Conservation (phyloP, 1,140 invertebrate genomes). For the Sminthurinus signatus region DNA sequence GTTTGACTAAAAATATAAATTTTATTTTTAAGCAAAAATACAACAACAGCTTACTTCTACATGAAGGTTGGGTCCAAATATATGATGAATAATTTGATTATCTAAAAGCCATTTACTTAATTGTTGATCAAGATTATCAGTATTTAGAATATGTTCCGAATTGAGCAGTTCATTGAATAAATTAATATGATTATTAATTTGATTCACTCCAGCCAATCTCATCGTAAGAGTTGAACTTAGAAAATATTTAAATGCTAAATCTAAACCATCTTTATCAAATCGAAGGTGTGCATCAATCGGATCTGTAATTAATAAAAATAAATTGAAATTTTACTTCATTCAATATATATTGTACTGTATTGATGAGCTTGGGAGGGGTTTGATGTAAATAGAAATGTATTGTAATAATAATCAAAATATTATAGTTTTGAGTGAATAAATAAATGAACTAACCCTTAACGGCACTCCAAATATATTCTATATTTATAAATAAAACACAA, state of each 20-base stretch:
- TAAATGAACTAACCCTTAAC: no score
- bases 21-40: no score
- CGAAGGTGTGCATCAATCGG: conserved; percentile 75
- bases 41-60: conserved; percentile 75
- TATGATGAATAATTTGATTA: conserved; percentile 86
- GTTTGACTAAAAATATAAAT: no score
- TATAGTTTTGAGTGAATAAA: no score
- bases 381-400: no score
- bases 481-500: no score
- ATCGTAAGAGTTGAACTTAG: conserved; percentile 87
- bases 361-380: no score
- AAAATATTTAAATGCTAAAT: conserved; percentile 90
- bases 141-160: conserved; percentile 73
- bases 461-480: no score
- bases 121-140: conserved; percentile 72
- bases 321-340: no score
- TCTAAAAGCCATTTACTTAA: conserved; percentile 81
- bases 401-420: no score
- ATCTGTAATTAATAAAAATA: no score
- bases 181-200: conserved; percentile 88
- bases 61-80: conserved; percentile 92
- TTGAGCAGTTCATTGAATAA: conserved; percentile 83
- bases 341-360: conserved; percentile 90
- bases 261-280: conserved; percentile 82
- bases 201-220: conserved; percentile 81